A percentile compares a stretch with the other conserved stretches of the same genome.
Evolutionary conservation across 2,888 invertebrate species (phyloP).

Genomic region (Podabrus alpinus): DNA sequence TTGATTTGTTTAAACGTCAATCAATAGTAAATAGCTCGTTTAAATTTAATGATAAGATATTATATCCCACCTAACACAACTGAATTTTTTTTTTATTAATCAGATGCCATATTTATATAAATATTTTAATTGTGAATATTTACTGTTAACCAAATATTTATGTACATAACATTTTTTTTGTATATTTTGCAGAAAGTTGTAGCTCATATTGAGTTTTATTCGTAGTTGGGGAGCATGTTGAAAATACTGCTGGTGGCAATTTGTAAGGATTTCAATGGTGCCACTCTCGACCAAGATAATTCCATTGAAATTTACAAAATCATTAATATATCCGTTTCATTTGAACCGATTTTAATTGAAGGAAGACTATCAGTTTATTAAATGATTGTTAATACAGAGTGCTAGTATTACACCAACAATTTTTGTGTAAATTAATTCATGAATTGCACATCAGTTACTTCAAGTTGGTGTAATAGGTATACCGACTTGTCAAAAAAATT

Average conservation of each 20-base stretch:
- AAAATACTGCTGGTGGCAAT: neutral
- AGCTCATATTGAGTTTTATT: slow-evolving; percentile 34
- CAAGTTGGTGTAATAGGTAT: too few relatives aligned
- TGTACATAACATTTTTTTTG: slow-evolving; percentile 23
- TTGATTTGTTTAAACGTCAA: neutral
- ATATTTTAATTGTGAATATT: neutral
- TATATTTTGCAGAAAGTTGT: slow-evolving; percentile 17
- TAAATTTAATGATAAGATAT: neutral
- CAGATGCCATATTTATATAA: neutral
- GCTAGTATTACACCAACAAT: too few relatives aligned
- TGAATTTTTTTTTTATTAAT: neutral
- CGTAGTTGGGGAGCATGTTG: neutral
- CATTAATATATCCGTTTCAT: too few relatives aligned
- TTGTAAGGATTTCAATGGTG: neutral
- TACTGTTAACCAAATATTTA: slow-evolving; percentile 28
- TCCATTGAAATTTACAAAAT: too few relatives aligned
- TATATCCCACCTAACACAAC: neutral
- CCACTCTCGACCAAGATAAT: too few relatives aligned
- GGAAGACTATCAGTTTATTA: too few relatives aligned
- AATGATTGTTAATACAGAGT: too few relatives aligned
- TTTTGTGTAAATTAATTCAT: too few relatives aligned
- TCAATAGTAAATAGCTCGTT: neutral
- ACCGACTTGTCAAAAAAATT: too few relatives aligned
- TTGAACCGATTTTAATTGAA: too few relatives aligned
- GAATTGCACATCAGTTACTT: too few relatives aligned